These are phyloP conservation scores for Selenia dentaria DNA, from an alignment of 2,888 invertebrate species.

Conservation along the genomic window DNA sequence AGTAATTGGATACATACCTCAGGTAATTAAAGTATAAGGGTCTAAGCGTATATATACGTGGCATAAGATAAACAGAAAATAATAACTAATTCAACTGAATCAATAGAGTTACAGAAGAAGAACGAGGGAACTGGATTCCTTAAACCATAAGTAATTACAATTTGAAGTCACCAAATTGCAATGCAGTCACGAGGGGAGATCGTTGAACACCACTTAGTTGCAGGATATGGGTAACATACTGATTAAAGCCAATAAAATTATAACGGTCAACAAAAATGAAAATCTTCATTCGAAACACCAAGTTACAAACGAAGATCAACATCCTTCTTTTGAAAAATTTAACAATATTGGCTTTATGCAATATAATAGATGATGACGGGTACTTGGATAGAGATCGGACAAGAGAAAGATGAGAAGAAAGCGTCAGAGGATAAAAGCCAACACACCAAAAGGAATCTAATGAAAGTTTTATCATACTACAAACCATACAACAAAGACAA, in stretches of 20 bases:
- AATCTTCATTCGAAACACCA: slow-evolving; percentile 64
- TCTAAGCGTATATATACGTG: slow-evolving; percentile 45
- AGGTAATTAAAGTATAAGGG: slow-evolving; percentile 37
- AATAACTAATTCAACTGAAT: slow-evolving; percentile 32
- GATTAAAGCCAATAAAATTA: slow-evolving; percentile 53
- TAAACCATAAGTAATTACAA: slow-evolving; percentile 83
- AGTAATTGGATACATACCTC: slow-evolving; percentile 40
- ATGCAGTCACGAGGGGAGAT: slow-evolving; percentile 86
- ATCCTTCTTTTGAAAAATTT: slow-evolving; percentile 40
- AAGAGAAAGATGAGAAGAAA: slow-evolving; percentile 34
- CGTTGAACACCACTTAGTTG: slow-evolving; percentile 71
- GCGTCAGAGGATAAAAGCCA: slow-evolving; percentile 30
- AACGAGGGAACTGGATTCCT: slow-evolving; percentile 81
- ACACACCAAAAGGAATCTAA: slow-evolving; percentile 26
- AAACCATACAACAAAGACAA: slow-evolving; percentile 28
- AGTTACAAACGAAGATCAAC: slow-evolving; percentile 67
- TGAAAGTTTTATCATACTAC: slow-evolving; percentile 20
- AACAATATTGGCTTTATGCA: slow-evolving; percentile 54
- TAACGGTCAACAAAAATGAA: slow-evolving; percentile 46
- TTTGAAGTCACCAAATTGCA: slow-evolving; percentile 84
- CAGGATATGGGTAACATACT: slow-evolving; percentile 44
- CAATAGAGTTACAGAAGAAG: slow-evolving; percentile 67
- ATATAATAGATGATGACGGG: slow-evolving; percentile 47
- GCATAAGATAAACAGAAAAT: slow-evolving; percentile 19
- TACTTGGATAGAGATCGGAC: slow-evolving; percentile 37